Conservation (phyloP, 2,113 vertebrate genomes). For the Aldabrachelys gigantea region DNA sequence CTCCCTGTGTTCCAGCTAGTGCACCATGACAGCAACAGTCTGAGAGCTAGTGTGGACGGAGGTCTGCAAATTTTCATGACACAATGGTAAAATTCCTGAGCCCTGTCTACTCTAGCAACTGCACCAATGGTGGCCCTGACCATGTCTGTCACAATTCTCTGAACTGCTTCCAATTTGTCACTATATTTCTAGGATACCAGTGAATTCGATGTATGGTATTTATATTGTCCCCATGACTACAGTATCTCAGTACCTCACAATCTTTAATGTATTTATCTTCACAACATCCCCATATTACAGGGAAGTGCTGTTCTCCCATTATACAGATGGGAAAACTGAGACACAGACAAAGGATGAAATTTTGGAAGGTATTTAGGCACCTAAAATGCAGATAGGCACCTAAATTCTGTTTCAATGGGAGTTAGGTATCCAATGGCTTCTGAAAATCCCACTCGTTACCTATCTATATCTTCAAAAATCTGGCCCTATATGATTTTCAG, state of each 20-base stretch:
- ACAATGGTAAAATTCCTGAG: slow-evolving; percentile 26
- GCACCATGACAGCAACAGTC: background rate
- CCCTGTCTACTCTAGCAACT: background rate
- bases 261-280: background rate
- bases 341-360: background rate
- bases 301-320: background rate
- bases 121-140: background rate
- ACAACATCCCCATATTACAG: background rate
- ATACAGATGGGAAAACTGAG: background rate
- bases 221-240: background rate
- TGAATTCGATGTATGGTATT: background rate
- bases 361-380: background rate
- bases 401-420: slow-evolving; percentile 26
- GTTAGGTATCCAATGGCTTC: slow-evolving; percentile 7
- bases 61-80: background rate
- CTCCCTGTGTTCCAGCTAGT: background rate
- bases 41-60: background rate
- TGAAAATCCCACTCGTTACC: slow-evolving; percentile 11
- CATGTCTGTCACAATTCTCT: background rate
- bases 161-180: background rate
- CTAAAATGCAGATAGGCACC: background rate
- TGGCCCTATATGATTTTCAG: background rate
- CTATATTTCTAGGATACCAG: background rate
- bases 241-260: background rate
- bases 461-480: slow-evolving; percentile 37